Evolutionary conservation across 2,888 invertebrate species (phyloP), one percentile per base, ranked within the genome.

Genomic region (Phoenoteleia sp.): DNA sequence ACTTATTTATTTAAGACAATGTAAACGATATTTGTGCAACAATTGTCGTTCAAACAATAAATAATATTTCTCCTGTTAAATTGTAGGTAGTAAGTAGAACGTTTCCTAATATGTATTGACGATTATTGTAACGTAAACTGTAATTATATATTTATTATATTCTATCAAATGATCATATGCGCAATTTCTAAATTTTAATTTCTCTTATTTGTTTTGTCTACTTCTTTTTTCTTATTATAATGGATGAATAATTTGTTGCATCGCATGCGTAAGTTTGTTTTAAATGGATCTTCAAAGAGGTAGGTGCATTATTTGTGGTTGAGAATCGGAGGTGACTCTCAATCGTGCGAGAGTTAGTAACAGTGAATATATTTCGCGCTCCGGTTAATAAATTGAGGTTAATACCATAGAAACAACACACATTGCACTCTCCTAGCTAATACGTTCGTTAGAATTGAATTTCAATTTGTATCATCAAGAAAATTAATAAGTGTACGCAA

Each of bases 341-440:
- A 45, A 47, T 47, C 15, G 56, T 69, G 47, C 69, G 74, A 75
- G 81, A 81, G 80, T 67, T 67, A 39, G 47, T 33, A 67, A 45
- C 62, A 52, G 47, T 56, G 81, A 75, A 81, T 81, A 75, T 62
- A 81, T 81, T 81, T 75, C 64, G 58, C 81, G 81, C 69, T 81
- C 75, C 75, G 81, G 47, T 75, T 69, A 75, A 81, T 81, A 81
- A 81, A 81, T 81, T 69, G 69, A 75, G 75, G 81, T 66, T 80
- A 80, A 81, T 69, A 74, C 27, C 29, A 25, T 60, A 62, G 67
- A 75, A 67, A 56, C 45, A 54, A 19, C 74, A 74, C 74, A 69
- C 74, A 75, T 33, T 39, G 19, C 69, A 66, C 54, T 75, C 74
- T 67, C 74, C 42, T 33, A 19, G 17, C 19, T 72, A 27, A 39